Base-by-base conservation (phyloP, 2,797 vertebrate genomes). In the Ammospiza maritima region DNA sequence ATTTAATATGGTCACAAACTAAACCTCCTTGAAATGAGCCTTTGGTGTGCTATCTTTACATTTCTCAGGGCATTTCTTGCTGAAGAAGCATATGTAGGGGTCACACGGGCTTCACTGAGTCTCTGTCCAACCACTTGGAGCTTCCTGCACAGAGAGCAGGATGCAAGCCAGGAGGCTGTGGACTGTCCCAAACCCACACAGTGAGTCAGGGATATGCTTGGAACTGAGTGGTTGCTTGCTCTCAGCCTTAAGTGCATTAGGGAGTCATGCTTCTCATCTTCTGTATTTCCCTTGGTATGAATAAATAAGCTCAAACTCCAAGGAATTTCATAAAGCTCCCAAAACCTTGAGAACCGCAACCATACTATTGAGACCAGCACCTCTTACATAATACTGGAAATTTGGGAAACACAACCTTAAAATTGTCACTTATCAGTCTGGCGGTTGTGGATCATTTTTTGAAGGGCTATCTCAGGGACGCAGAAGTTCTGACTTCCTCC, bases 161-260 rank as follows among this genome's bases (percentile, higher is more conserved):
- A 82, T 53, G 32, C 0, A 4, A 53, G 73, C 90, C 88, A 84
- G 50, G 77, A 85, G 74, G 38, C 70, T 82, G 67, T 4, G 5
- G 78, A 78, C 86, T 87, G 40, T 89, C 94, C 80, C 84, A 97
- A 95, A 94, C 77, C 84, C 61, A 87, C 81, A 79, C 34, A 82
- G 69, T 85, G 77, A 95, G 77, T 94, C 93, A 92, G 71, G 90
- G 84, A 71, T 90, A 87, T 40, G 81, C 69, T 40, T 94, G 86
- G 76, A 93, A 61, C 54, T 82, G n/a, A 93, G 84, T 3, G 20
- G 42, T 50, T 89, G 60, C 74, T 76, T 84, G 67, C 60, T 89
- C 72, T 90, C 54, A 71, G 72, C 25, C 90, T 80, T 76, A 81
- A 90, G 61, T 90, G 44, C 50, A 22, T 71, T 79, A 67, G 53